These are phyloP conservation scores for Xiphorhynchus elegans DNA, from an alignment of 2,113 vertebrate species.

Conservation along the genomic window DNA sequence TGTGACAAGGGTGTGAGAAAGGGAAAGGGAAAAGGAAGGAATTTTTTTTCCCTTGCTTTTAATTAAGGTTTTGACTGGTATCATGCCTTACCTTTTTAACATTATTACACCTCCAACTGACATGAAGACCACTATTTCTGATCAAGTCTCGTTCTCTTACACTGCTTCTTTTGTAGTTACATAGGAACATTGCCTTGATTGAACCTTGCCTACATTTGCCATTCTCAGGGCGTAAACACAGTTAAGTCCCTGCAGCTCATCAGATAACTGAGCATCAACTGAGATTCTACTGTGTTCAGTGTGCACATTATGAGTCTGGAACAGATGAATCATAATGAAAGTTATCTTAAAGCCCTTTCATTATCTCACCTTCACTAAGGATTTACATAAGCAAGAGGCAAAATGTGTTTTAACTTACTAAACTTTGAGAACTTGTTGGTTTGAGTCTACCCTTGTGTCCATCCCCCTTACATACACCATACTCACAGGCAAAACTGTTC, in stretches of 20 bases:
- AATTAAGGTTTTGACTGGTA: neutral
- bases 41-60: neutral
- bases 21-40: accelerated
- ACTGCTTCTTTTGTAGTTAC: neutral
- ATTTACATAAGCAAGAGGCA: neutral
- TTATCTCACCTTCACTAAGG: slow-evolving; percentile 20
- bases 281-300: neutral
- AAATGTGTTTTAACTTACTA: neutral
- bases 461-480: accelerated
- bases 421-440: neutral
- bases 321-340: neutral
- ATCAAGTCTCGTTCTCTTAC: neutral
- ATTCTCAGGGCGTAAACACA: neutral
- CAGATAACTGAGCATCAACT: neutral
- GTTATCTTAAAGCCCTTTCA: neutral
- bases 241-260: neutral
- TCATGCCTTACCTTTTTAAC: neutral
- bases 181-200: neutral
- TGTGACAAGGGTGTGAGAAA: neutral
- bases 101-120: neutral
- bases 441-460: neutral
- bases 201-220: neutral
- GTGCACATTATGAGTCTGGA: neutral
- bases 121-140: accelerated
- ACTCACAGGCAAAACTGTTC: neutral